Conservation (phyloP, 2,797 vertebrate species). For the Mus caroli region DNA sequence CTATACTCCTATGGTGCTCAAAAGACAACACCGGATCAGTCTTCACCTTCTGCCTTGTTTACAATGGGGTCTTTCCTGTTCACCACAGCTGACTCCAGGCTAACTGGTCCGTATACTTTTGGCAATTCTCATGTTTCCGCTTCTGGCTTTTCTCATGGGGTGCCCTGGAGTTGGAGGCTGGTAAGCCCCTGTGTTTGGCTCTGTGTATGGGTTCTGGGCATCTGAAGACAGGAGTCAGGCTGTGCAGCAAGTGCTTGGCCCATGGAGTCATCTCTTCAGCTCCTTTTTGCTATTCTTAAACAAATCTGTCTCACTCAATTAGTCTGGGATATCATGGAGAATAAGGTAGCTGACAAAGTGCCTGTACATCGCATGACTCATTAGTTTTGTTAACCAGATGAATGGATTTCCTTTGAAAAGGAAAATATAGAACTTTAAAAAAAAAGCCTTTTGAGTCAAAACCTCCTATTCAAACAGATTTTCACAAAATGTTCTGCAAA, state of each 20-base stretch:
- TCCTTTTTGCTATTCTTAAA: not conserved
- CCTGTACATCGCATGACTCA: constrained; percentile 36
- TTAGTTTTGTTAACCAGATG: constrained; percentile 69
- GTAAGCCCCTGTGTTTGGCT: not conserved
- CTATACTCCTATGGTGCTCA: not conserved
- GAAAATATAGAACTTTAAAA: not conserved
- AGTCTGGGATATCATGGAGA: constrained; percentile 28
- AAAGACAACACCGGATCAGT: not conserved
- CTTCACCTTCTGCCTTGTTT: not conserved
- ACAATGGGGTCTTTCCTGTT: not conserved
- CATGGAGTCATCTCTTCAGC: not conserved
- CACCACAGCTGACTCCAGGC: not conserved
- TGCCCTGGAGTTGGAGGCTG: not conserved
- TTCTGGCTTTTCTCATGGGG: not conserved
- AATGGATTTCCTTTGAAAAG: constrained; percentile 58
- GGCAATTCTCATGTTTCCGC: not conserved
- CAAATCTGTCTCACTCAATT: constrained; percentile 48
- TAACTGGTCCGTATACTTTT: not conserved
- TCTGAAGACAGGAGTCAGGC: not conserved
- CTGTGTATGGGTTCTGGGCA: not conserved
- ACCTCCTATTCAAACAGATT: constrained; percentile 59
- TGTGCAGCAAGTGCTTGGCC: not conserved
- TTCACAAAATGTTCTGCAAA: constrained; percentile 71
- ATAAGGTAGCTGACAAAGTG: constrained; percentile 10
- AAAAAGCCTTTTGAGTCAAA: constrained; percentile 17